These are phyloP conservation scores for Augochlora pura DNA, from an alignment of 1,140 invertebrate species.

Conservation along the genomic window DNA sequence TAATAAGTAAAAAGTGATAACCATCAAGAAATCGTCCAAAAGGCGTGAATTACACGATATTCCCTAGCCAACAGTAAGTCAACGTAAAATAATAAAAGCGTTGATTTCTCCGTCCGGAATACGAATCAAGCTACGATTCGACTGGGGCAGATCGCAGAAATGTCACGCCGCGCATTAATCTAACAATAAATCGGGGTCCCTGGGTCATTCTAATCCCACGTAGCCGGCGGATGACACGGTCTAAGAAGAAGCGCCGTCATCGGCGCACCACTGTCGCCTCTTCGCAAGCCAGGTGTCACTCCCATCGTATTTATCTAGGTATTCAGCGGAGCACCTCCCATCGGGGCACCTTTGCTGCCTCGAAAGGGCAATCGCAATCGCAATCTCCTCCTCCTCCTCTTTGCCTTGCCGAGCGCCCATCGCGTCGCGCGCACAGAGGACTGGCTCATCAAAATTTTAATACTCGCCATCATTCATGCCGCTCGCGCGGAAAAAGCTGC, in stretches of 20 bases:
- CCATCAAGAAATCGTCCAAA: no score
- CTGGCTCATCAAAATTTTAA: conserved; percentile 4
- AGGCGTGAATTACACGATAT: no score
- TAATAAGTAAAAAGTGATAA: no score
- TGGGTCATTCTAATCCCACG: conserved; percentile 33
- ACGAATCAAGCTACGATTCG: no score
- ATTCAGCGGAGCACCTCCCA: background rate
- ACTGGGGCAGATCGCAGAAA: background rate
- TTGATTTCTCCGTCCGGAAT: no score
- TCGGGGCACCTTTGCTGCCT: background rate
- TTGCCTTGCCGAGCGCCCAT: no score
- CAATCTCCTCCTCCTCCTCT: background rate
- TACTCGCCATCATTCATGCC: background rate
- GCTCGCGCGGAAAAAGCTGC: background rate
- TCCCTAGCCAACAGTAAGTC: no score
- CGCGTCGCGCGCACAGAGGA: background rate
- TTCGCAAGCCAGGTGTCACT: background rate
- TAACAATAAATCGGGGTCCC: background rate
- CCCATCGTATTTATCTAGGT: background rate
- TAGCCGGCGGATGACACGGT: conserved; percentile 11
- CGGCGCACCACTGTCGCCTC: background rate
- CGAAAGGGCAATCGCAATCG: conserved; percentile 16
- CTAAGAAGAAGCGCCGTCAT: background rate
- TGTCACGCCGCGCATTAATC: background rate
- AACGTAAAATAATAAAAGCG: no score